Percentiles rank a stretch among this genome's conserved stretches.
Conservation (phyloP, 2,888 invertebrate genomes). For the Drosophila percnosoma region DNA sequence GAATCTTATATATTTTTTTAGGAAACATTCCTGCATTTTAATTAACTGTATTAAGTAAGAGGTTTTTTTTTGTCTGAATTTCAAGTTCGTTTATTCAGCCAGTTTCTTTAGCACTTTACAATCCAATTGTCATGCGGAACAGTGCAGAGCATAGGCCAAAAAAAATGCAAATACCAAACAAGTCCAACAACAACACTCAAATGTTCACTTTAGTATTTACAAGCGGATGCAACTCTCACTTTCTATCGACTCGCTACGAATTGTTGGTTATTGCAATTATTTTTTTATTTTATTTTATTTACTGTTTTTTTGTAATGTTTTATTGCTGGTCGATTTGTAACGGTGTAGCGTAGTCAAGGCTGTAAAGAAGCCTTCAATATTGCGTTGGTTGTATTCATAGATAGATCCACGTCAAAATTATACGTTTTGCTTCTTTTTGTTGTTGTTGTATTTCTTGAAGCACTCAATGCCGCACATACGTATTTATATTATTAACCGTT, state of each 20-base stretch:
- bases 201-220: conserved; percentile 6
- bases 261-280: conserved; percentile 42
- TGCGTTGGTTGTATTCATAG: conserved; percentile 18
- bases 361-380: conserved; percentile 67
- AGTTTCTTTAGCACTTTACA: conserved; percentile 29
- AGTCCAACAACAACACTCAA: background rate
- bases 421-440: background rate
- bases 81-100: conserved; percentile 11
- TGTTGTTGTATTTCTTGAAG: conserved; percentile 1
- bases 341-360: conserved; percentile 47
- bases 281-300: conserved; percentile 22
- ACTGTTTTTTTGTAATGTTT: conserved; percentile 2
- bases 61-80: background rate
- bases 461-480: conserved; percentile 28
- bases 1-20: background rate
- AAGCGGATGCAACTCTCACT: conserved; percentile 62
- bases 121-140: conserved; percentile 34
- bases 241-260: conserved; percentile 36
- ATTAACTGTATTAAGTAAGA: background rate
- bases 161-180: background rate
- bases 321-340: conserved; percentile 39
- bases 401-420: conserved; percentile 10
- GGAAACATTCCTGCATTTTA: background rate
- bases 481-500: background rate
- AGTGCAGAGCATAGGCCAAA: conserved; percentile 47